These are phyloP conservation scores for Conomelus anceps DNA, from an alignment of 2,888 invertebrate genomes.

Conservation along the genomic window DNA sequence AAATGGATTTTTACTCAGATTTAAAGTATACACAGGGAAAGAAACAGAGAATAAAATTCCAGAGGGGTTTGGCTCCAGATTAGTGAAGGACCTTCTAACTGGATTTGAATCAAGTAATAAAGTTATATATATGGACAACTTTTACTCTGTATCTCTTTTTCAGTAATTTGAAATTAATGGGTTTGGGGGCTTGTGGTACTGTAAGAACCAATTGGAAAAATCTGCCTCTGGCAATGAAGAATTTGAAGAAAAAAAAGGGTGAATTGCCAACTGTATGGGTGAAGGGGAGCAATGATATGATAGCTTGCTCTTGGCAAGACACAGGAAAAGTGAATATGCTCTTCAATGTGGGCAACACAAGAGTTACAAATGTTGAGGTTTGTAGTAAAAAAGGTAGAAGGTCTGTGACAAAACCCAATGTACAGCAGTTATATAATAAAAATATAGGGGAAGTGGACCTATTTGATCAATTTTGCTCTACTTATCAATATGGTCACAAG, in stretches of 20 bases:
- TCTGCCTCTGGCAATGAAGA: neutral
- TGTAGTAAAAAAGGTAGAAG: neutral
- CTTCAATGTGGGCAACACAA: no score
- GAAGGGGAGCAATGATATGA: no score
- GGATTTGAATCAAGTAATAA: neutral
- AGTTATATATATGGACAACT: slow-evolving; percentile 1
- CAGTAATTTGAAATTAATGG: neutral
- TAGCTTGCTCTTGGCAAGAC: no score
- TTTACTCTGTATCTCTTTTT: neutral
- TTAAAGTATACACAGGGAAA: neutral
- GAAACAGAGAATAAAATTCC: neutral
- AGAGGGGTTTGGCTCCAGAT: no score
- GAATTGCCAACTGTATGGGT: neutral
- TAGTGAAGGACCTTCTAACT: neutral
- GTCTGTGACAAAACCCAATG: neutral
- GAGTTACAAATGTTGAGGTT: no score
- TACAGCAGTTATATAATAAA: neutral
- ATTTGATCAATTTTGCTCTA: slow-evolving; percentile 7
- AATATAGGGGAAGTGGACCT: neutral
- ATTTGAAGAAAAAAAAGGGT: no score
- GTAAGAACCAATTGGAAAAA: neutral
- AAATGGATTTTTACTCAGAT: neutral
- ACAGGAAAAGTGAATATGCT: no score
- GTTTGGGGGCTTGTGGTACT: neutral
- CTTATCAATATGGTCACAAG: neutral